These are phyloP conservation scores for Phaethornis superciliosus DNA, from an alignment of 2,113 vertebrate species.

Conservation along the genomic window DNA sequence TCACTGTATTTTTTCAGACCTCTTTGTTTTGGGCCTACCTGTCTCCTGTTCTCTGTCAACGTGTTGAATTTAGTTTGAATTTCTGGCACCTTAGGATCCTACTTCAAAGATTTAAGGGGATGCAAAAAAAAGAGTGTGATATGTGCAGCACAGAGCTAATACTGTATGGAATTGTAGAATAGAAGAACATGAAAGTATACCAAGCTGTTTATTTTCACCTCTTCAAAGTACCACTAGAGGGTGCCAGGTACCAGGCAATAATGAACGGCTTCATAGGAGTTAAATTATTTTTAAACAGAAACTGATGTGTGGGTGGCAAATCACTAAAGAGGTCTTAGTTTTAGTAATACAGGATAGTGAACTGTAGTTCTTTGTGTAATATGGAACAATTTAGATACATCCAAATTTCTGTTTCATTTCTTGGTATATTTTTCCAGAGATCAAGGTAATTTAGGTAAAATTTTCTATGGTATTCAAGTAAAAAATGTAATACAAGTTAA, in stretches of 20 bases:
- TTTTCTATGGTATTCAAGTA: not conserved
- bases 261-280: not conserved
- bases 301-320: not conserved
- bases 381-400: not conserved
- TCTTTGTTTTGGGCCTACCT: not conserved
- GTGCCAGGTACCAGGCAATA: not conserved
- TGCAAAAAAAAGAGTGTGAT: not conserved
- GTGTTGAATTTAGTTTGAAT: not conserved
- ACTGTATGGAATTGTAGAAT: not conserved
- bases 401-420: not conserved
- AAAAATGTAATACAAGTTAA: not conserved
- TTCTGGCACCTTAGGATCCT: not conserved
- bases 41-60: not conserved
- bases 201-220: not conserved
- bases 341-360: not conserved
- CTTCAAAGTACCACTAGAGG: constrained; percentile 17
- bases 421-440: not conserved
- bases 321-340: not conserved
- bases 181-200: not conserved
- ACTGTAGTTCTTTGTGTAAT: not conserved
- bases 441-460: not conserved
- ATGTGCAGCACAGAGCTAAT: not conserved
- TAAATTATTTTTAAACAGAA: not conserved
- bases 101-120: not conserved
- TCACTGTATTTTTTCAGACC: not conserved